These are phyloP conservation scores for Beroe forskalii DNA, from an alignment of 37 sponge, comb jelly and placozoan genomes.

Conservation along the genomic window DNA sequence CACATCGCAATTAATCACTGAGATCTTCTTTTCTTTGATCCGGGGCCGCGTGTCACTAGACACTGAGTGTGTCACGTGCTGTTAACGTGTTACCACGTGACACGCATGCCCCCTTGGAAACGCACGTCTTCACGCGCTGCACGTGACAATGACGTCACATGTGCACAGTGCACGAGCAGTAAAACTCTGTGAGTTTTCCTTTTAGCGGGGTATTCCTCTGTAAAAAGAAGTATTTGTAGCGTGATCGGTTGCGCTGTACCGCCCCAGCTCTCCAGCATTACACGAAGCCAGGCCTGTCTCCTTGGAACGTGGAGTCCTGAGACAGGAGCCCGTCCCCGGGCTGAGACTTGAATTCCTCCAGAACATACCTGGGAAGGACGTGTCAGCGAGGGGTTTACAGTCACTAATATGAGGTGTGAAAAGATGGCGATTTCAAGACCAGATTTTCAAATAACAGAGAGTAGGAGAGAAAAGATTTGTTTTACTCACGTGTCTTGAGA, in stretches of 20 bases:
- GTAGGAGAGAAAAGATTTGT: conserved; percentile 14
- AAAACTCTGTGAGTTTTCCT: too few relatives aligned
- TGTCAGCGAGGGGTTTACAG: not conserved
- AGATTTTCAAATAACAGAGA: too few relatives aligned
- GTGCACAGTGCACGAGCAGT: too few relatives aligned
- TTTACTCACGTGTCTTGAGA: conserved; percentile 77
- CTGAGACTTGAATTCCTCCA: conserved; percentile 67
- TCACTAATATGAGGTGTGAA: too few relatives aligned
- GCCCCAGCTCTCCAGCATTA: conserved; percentile 5
- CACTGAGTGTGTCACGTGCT: conserved; percentile 6
- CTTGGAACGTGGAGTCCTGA: conserved; percentile 70
- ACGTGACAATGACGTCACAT: too few relatives aligned
- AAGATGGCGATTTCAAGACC: conserved; percentile 65
- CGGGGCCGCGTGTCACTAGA: not conserved
- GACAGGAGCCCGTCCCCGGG: conserved; percentile 69
- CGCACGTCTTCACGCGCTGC: too few relatives aligned
- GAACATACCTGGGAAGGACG: not conserved
- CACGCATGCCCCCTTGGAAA: conserved; percentile 18
- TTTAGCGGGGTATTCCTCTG: not conserved
- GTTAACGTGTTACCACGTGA: not conserved
- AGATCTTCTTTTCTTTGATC: conserved; percentile 15
- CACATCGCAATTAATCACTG: conserved; percentile 45
- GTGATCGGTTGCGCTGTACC: too few relatives aligned
- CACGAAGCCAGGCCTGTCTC: conserved; percentile 35
- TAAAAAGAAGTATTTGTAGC: conserved; percentile 19